These are phyloP conservation scores for Chaunax sp. DNA, from an alignment of 2,797 vertebrate species.

Conservation along the genomic window DNA sequence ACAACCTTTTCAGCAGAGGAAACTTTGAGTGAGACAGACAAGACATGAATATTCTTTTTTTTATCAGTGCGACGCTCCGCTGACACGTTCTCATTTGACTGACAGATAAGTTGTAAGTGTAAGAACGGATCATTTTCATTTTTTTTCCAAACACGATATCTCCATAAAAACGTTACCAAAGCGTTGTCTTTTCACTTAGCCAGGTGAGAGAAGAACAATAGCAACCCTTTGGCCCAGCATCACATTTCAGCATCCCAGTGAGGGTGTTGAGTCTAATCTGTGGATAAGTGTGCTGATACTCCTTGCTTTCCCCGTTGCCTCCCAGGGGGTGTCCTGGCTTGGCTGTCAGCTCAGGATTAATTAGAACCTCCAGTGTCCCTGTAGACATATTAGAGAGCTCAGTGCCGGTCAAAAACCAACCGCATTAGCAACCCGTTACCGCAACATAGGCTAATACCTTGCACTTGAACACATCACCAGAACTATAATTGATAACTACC, in stretches of 20 bases:
- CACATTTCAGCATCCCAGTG: constrained; percentile 62
- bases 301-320: constrained; percentile 68
- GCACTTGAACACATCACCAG: constrained; percentile 70
- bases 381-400: constrained; percentile 84
- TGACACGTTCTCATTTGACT: constrained; percentile 54
- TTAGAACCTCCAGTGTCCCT: constrained; percentile 81
- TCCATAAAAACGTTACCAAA: constrained; percentile 7
- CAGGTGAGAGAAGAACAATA: constrained; percentile 47
- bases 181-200: constrained; percentile 25
- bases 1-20: constrained; percentile 79
- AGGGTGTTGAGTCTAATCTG: constrained; percentile 77
- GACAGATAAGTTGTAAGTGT: constrained; percentile 49
- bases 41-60: constrained; percentile 76
- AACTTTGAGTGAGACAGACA: constrained; percentile 72
- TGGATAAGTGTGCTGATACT: constrained; percentile 77
- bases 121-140: constrained; percentile 25
- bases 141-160: constrained; percentile 19
- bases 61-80: constrained; percentile 31
- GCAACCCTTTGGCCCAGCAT: constrained; percentile 53
- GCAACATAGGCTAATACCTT: constrained; percentile 73
- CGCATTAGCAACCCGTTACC: constrained; percentile 78
- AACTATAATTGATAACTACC: constrained; percentile 75
- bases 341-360: constrained; percentile 84
- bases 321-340: constrained; percentile 73
- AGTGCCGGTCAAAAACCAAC: constrained; percentile 82